phyloP scores from a whole-genome alignment of 2,888 invertebrate species.

The Scaptomyza tumidula region DNA sequence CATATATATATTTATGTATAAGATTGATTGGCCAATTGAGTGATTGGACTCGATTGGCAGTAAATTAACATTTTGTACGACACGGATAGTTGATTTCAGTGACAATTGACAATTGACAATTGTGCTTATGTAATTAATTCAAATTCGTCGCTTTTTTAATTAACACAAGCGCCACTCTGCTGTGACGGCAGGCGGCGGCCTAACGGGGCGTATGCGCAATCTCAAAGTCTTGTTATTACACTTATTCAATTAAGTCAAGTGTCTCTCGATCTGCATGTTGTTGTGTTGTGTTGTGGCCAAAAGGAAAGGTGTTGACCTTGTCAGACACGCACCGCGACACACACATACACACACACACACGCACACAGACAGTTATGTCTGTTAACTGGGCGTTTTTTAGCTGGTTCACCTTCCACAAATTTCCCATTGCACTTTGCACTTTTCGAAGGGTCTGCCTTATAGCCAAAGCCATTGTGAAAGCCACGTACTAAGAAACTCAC shows the following conservation, averaged over 20 bases:
- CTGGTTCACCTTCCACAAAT: conserved; percentile 65
- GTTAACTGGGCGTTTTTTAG: conserved; percentile 50
- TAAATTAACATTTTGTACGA: conserved; percentile 42
- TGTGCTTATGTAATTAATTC: conserved; percentile 66
- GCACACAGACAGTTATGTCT: neutral
- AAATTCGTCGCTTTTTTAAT: conserved; percentile 65
- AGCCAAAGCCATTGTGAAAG: conserved; percentile 40
- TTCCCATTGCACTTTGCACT: conserved; percentile 57
- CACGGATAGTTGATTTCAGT: conserved; percentile 26
- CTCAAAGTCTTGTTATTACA: conserved; percentile 60
- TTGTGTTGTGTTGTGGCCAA: conserved; percentile 33
- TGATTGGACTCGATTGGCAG: conserved; percentile 38
- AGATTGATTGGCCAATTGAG: conserved; percentile 51
- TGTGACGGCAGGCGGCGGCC: neutral
- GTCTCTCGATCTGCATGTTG: conserved; percentile 10
- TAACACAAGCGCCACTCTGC: conserved; percentile 55
- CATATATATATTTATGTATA: neutral
- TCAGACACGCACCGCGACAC: conserved; percentile 40
- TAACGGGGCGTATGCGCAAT: conserved; percentile 74
- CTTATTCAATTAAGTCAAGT: conserved; percentile 66
- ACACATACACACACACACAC: conserved; percentile 22
- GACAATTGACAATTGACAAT: conserved; percentile 18
- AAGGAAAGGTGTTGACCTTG: conserved; percentile 81
- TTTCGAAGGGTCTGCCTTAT: conserved; percentile 9
- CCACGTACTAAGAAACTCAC: neutral